These are phyloP conservation scores for Lepus americanus DNA, from an alignment of 2,113 vertebrate species.

Conservation along the genomic window DNA sequence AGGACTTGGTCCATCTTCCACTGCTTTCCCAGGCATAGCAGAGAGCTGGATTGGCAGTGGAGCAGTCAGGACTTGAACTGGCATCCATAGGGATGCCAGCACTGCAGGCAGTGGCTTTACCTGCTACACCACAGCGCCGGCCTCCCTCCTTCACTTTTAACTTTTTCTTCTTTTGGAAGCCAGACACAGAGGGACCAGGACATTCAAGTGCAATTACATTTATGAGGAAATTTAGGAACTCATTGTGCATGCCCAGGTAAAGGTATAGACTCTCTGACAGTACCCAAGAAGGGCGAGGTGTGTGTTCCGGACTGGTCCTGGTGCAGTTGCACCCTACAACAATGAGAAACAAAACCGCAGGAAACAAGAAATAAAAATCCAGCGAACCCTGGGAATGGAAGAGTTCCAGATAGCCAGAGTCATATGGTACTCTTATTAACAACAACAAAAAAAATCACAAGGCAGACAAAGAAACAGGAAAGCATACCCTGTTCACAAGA, in stretches of 20 bases:
- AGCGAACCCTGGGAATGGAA: not conserved
- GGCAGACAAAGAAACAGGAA: constrained; percentile 13
- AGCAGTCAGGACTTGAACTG: no score
- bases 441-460: not conserved
- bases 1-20: no score
- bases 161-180: not conserved
- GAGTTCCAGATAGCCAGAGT: not conserved
- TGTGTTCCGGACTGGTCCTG: not conserved
- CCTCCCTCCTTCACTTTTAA: no score
- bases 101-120: no score
- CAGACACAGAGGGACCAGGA: not conserved
- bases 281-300: not conserved
- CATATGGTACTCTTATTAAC: not conserved
- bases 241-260: not conserved
- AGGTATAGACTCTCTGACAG: not conserved
- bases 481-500: not conserved
- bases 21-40: no score
- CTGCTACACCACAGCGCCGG: no score
- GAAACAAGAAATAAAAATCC: not conserved
- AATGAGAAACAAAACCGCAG: not conserved
- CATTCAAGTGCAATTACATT: not conserved
- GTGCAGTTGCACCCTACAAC: not conserved
- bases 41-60: no score
- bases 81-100: no score
- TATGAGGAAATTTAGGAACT: not conserved